phyloP scores from a whole-genome alignment of 2,888 invertebrate genomes.

The Andrena bicolor region DNA sequence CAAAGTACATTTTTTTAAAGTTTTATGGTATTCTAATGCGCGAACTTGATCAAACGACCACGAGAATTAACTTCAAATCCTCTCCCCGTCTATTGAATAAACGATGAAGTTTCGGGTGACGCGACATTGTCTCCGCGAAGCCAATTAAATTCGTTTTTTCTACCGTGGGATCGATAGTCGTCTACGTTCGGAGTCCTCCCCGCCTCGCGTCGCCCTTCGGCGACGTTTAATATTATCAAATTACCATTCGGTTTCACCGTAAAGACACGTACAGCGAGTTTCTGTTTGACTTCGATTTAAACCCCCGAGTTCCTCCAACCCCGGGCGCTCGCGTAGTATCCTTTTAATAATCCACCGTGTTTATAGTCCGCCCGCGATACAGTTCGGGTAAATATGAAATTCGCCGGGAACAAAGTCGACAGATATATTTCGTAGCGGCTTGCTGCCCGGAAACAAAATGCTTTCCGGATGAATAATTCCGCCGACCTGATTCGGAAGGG shows the following conservation, averaged over 20 bases:
- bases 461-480: slow-evolving; percentile 41
- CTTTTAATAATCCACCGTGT: slow-evolving; percentile 56
- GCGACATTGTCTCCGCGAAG: not conserved
- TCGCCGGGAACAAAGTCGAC: not conserved
- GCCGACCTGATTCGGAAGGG: slow-evolving; percentile 43
- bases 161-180: not conserved
- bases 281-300: slow-evolving; percentile 60
- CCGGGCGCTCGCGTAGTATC: slow-evolving; percentile 23
- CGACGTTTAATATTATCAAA: slow-evolving; percentile 38
- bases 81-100: not conserved
- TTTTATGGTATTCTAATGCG: not conserved
- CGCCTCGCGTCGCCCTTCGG: not conserved
- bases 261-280: slow-evolving; percentile 27
- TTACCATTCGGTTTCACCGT: slow-evolving; percentile 39
- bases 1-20: no score
- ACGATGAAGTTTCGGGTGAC: slow-evolving; percentile 1
- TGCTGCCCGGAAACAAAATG: slow-evolving; percentile 35
- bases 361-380: slow-evolving; percentile 12
- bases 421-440: slow-evolving; percentile 48
- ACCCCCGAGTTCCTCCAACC: slow-evolving; percentile 24
- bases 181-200: slow-evolving; percentile 16
- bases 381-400: slow-evolving; percentile 43
- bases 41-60: not conserved
- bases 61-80: slow-evolving; percentile 15
- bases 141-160: slow-evolving; percentile 21